Evolutionary conservation across 2,797 vertebrate genomes (phyloP), one percentile per base, ranked within the genome.

Genomic region (Lepus townsendii): DNA sequence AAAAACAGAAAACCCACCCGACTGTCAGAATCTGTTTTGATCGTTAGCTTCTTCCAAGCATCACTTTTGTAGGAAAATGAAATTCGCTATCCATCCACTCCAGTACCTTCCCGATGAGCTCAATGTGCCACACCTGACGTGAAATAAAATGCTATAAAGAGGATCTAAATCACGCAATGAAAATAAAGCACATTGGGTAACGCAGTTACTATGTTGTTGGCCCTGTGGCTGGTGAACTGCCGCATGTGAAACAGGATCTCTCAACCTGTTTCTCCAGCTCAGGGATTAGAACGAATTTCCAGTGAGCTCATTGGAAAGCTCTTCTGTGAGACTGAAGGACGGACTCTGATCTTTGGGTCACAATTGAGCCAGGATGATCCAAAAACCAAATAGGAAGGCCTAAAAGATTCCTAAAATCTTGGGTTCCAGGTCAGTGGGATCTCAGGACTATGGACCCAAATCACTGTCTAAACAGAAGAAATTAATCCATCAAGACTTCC

Each of bases 181-280:
- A 93, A 96, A 95, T 93, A 83, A 95, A 89, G 16, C 16, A 47
- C 78, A 85, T 27, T 80, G 69, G 66, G 85, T 94, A 68, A 95
- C 78, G 72, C 52, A n/a, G 65, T 92, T 76, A 77, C 93, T 91
- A 89, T 94, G 93, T 57, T 80, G 42, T 62, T 73, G 14, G 22
- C 85, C 79, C 79, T 83, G 94, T 75, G 69, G 82, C 90, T 76
- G 76, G 90, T 94, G 77, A 95, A 95, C 75, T 78, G 54, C 42
- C 79, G 89, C 66, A 7, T 19, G 1, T 86, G 88, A 92, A 96
- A 96, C 65, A 85, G 32, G 84, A 95, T 94, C 87, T 92, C 95
- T 90, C 93, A 42, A 93, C 88, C 82, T 82, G 73, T 75, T 76
- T 87, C 71, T 76, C 79, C 62, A 85, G 11, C 13, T 62, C 5